Base-by-base conservation (phyloP, 2,888 invertebrate genomes). In the Microdon myrmicae region DNA sequence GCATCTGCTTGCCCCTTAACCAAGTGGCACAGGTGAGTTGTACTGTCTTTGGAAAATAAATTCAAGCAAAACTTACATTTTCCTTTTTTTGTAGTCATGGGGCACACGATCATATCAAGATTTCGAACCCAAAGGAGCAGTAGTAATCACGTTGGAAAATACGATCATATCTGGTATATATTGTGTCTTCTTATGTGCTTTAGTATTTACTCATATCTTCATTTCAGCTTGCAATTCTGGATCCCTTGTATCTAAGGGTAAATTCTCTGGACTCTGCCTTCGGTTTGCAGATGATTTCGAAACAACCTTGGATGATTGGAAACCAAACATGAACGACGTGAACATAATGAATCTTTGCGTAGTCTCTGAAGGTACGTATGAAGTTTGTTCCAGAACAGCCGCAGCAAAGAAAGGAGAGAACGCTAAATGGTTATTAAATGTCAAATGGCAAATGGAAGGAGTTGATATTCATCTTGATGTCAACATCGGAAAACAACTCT, bases 391-490 rank as follows among this genome's bases (percentile, higher is more conserved):
- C 0, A 83, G 94, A 58, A 97, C 97, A 0, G 89, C 92, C 43
- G 92, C 94, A 5, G 90, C 92, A 22, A 92, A 92, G 75, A 90
- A 88, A 61, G 84, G 85, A 68, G 93, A 93, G 78, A 94, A 96
- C 79, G 97, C 98, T 2, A 97, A 98, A 77, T 99, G 98, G 98
- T 87, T 97, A 73, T 82, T 99, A 53, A 97, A 97, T 80, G 96
- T 99, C 1, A 91, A 94, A 68, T 98, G 98, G 96, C 92, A 97
- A 81, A 99, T 99, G 99, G 94, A 97, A 78, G 99, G 99, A 38
- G 95, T 97, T 5, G 96, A 96, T 74, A 95, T 97, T 68, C 95
- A 97, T 77, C 81, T 97, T 48, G 96, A 97, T 79, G 93, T 95
- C 1, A 94, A 92, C 77, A 94, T 99, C 29, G 98, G 98, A 43